Evolutionary conservation across 2,888 invertebrate genomes (phyloP).

Genomic region (Dione juno): DNA sequence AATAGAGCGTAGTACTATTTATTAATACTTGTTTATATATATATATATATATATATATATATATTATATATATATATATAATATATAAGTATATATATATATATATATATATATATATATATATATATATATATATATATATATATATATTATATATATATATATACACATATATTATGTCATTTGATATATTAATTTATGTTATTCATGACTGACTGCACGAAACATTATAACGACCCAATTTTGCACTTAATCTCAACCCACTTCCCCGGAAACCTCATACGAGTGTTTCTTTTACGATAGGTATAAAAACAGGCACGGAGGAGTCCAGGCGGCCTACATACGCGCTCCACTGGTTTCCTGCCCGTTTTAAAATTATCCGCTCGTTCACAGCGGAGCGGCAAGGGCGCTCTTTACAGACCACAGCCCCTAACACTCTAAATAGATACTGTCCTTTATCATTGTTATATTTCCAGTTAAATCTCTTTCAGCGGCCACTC

Average conservation of each 20-base stretch:
- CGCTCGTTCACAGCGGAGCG: conserved; percentile 72
- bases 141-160: neutral
- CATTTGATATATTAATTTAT: neutral
- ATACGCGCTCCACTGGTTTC: conserved; percentile 78
- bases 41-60: no score
- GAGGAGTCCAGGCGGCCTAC: conserved; percentile 73
- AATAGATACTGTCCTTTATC: conserved; percentile 46
- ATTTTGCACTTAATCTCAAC: conserved; percentile 66
- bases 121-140: neutral
- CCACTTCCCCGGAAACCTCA: conserved; percentile 77
- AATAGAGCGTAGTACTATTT: conserved; percentile 2
- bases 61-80: no score
- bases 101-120: conserved; percentile 5
- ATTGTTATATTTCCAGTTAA: conserved; percentile 26
- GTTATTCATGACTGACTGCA: conserved; percentile 40
- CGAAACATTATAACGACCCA: conserved; percentile 66
- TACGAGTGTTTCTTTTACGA: conserved; percentile 63
- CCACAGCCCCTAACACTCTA: conserved; percentile 63
- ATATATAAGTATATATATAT: conserved; percentile 1
- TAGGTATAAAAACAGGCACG: conserved; percentile 68
- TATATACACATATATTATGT: no score
- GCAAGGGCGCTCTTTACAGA: conserved; percentile 78
- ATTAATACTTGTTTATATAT: neutral
- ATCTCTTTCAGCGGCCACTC: neutral
- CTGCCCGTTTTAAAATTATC: conserved; percentile 79